phyloP scores from a whole-genome alignment of 2,797 vertebrate genomes.

The Numenius phaeopus region DNA sequence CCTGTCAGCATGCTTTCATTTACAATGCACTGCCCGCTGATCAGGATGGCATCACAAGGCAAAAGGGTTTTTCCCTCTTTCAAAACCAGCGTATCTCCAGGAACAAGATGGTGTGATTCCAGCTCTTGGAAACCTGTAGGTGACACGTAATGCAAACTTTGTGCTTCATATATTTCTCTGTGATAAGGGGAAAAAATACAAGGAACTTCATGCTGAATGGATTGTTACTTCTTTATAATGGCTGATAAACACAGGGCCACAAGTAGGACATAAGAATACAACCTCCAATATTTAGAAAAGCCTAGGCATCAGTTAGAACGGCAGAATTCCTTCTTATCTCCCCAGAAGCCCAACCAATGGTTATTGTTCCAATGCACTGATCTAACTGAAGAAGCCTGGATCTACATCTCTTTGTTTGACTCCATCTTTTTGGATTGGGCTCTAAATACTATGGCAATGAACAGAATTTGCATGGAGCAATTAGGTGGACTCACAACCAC shows the following conservation, averaged over 20 bases:
- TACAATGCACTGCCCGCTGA: constrained; percentile 78
- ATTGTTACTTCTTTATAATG: neutral
- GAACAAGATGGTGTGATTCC: constrained; percentile 79
- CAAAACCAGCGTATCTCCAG: constrained; percentile 80
- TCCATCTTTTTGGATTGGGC: neutral
- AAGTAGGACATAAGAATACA: neutral
- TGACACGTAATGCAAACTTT: constrained; percentile 6
- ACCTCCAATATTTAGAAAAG: neutral
- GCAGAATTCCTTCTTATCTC: neutral
- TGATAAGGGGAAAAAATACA: neutral
- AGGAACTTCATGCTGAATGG: neutral
- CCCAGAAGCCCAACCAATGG: neutral
- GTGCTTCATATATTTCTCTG: neutral
- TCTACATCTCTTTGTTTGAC: neutral
- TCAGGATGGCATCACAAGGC: constrained; percentile 81
- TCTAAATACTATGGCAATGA: neutral
- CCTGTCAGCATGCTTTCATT: constrained; percentile 86
- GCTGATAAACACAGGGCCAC: neutral
- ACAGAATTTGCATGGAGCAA: neutral
- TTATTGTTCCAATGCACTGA: neutral
- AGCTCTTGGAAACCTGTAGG: constrained; percentile 73
- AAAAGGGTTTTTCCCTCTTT: constrained; percentile 73
- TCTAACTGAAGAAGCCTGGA: neutral
- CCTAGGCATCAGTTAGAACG: neutral
- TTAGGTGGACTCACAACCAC: neutral